These are phyloP conservation scores for Yoshiicerus persimilis DNA, from an alignment of 1,140 invertebrate species.

Conservation along the genomic window DNA sequence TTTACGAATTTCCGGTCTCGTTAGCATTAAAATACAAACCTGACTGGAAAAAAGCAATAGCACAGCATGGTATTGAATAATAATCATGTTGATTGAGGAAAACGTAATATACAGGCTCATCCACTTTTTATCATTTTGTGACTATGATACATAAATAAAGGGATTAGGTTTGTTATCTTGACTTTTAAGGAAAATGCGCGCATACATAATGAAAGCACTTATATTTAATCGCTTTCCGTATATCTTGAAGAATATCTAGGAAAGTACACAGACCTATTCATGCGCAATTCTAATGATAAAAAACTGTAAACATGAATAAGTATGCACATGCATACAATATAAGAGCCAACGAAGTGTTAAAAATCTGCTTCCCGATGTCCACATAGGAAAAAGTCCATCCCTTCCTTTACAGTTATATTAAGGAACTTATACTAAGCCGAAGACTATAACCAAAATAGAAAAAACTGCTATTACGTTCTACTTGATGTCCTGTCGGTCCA, in stretches of 20 bases:
- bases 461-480: not conserved
- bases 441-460: not conserved
- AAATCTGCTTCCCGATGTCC: not conserved
- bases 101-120: not conserved
- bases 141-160: not conserved
- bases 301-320: not conserved
- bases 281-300: not conserved
- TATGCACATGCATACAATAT: too few species aligned
- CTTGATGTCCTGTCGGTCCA: not conserved
- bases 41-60: not conserved
- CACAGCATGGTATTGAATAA: not conserved
- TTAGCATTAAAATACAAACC: not conserved
- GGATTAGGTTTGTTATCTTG: not conserved
- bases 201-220: not conserved
- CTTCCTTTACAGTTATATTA: not conserved
- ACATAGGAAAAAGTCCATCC: not conserved
- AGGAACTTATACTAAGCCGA: too few species aligned
- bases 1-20: not conserved
- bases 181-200: not conserved
- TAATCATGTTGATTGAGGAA: not conserved
- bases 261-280: not conserved
- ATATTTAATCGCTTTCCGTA: not conserved
- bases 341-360: not conserved
- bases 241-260: not conserved
- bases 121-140: not conserved